A percentile compares a stretch with the other conserved stretches of the same genome.
Conservation (phyloP, 2,797 vertebrate genomes). For the Garrulus glandarius region DNA sequence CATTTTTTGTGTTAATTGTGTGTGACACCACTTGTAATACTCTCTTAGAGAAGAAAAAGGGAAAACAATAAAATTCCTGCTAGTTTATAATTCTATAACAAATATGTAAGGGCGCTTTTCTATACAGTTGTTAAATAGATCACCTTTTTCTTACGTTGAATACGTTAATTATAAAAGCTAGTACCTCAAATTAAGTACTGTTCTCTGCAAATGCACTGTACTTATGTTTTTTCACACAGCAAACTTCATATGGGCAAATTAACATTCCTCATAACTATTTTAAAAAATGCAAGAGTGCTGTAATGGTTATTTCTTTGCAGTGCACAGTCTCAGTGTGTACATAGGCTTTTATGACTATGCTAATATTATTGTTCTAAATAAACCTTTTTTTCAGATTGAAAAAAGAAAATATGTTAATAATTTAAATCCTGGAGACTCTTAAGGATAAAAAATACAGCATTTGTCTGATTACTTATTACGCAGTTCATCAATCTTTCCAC, state of each 20-base stretch:
- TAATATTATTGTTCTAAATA: not conserved
- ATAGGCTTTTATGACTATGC: not conserved
- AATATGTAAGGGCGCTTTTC: not conserved
- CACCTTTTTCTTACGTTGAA: not conserved
- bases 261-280: not conserved
- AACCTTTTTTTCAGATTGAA: accelerated
- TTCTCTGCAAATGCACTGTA: not conserved
- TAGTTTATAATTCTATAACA: not conserved
- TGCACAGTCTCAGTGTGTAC: not conserved
- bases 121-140: not conserved
- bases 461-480: not conserved
- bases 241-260: not conserved
- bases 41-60: accelerated
- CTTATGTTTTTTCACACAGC: not conserved
- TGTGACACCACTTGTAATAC: not conserved
- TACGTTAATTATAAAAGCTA: not conserved
- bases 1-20: not conserved
- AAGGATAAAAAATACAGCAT: not conserved
- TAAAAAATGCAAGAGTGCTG: not conserved
- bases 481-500: not conserved
- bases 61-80: not conserved
- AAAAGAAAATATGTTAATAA: not conserved
- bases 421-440: not conserved
- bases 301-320: not conserved
- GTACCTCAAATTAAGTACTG: not conserved